Evolutionary conservation across 2,113 vertebrate genomes (phyloP).

Genomic region (Mugil cephalus): DNA sequence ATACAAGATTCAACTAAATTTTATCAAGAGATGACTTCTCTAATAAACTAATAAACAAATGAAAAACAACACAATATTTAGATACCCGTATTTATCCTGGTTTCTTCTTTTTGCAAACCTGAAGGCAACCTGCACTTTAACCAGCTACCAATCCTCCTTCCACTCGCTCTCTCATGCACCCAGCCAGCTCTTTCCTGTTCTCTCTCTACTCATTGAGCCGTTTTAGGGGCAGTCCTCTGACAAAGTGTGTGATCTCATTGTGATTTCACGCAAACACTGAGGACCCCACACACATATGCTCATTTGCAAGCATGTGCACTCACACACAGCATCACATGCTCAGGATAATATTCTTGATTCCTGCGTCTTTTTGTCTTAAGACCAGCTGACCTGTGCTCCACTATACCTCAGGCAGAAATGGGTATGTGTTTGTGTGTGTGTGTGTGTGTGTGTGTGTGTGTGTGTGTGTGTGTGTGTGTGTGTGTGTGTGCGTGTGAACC

Average conservation of each 20-base stretch:
- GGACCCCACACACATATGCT: conserved; percentile 3
- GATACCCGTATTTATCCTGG: not conserved
- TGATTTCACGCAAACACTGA: conserved; percentile 34
- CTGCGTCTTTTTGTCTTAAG: conserved; percentile 64
- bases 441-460: conserved; percentile 21
- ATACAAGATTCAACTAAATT: not conserved
- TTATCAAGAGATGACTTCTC: not conserved
- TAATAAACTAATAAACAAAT: not conserved
- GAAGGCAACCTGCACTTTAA: conserved; percentile 28
- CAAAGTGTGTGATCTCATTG: conserved; percentile 62
- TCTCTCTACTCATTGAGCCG: conserved; percentile 48
- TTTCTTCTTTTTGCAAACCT: not conserved
- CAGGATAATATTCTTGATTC: conserved; percentile 76
- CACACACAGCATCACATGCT: conserved; percentile 79
- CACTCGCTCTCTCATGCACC: conserved; percentile 34
- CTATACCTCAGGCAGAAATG: conserved; percentile 56
- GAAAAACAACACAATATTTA: not conserved
- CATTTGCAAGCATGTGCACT: conserved; percentile 12
- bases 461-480: conserved; percentile 33
- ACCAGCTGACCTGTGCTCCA: conserved; percentile 63
- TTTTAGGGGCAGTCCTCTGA: conserved; percentile 67
- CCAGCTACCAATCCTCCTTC: conserved; percentile 44
- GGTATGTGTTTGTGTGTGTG: conserved; percentile 35
- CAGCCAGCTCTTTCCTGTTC: conserved; percentile 37
- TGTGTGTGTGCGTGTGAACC: not conserved